Conservation (phyloP, 2,888 invertebrate genomes). For the Stramonita haemastoma region DNA sequence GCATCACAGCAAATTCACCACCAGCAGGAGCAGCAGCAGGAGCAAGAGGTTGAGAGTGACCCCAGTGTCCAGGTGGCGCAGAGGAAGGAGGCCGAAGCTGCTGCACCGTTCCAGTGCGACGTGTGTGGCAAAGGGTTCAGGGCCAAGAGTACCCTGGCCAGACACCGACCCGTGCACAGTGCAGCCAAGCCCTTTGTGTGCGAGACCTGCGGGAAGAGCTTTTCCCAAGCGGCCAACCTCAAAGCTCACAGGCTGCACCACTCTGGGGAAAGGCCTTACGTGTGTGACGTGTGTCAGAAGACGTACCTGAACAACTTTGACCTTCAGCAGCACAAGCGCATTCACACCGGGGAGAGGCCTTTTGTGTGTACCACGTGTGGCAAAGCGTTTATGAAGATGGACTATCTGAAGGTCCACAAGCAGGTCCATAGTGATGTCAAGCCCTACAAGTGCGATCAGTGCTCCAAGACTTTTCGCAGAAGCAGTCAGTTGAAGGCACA, state of each 20-base stretch:
- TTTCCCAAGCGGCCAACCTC: conserved; percentile 23
- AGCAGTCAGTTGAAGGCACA: not conserved
- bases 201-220: conserved; percentile 20
- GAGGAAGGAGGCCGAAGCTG: not conserved
- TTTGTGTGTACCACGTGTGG: not conserved
- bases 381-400: not conserved
- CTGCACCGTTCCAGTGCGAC: not conserved
- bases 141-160: not conserved
- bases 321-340: not conserved
- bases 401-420: not conserved
- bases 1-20: not conserved
- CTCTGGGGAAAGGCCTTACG: not conserved
- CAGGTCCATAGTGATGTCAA: not conserved
- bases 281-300: not conserved
- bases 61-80: not conserved
- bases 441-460: not conserved
- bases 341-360: not conserved
- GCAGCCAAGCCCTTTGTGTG: conserved; percentile 6
- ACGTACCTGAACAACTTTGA: not conserved
- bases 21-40: not conserved
- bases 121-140: not conserved
- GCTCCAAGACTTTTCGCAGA: not conserved
- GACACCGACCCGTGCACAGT: not conserved
- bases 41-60: not conserved
- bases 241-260: conserved; percentile 39